Evolutionary conservation across 1,140 invertebrate genomes (phyloP).

Genomic region (Bombus confusus): DNA sequence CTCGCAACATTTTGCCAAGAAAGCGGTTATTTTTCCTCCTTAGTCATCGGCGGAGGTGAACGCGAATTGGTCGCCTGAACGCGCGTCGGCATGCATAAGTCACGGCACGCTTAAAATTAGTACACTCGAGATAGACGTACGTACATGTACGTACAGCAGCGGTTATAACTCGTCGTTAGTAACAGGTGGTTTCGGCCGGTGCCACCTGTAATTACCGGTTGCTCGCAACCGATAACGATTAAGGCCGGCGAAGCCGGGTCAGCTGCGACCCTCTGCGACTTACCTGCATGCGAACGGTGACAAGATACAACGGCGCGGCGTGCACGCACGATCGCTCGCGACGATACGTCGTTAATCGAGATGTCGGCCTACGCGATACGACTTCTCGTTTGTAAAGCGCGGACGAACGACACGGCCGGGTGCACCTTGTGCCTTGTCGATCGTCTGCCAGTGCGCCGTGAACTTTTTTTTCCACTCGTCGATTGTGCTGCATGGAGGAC

Average conservation of each 20-base stretch:
- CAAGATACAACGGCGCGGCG: slow-evolving; percentile 4
- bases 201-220: slow-evolving; percentile 67
- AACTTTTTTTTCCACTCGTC: neutral
- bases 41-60: neutral
- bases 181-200: slow-evolving; percentile 64
- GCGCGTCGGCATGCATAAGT: too few species aligned
- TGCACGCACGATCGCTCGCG: slow-evolving; percentile 32
- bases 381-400: slow-evolving; percentile 1
- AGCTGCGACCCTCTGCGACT: slow-evolving; percentile 42
- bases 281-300: slow-evolving; percentile 40
- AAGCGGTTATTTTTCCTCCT: slow-evolving; percentile 4
- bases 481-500: neutral
- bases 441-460: neutral
- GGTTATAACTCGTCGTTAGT: slow-evolving; percentile 55
- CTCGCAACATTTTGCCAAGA: neutral
- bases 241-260: slow-evolving; percentile 41
- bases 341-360: slow-evolving; percentile 39
- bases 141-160: slow-evolving; percentile 7
- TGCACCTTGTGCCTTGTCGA: neutral
- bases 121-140: too few species aligned
- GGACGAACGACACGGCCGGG: neutral
- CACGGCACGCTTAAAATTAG: too few species aligned
- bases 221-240: slow-evolving; percentile 58
- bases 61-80: too few species aligned
- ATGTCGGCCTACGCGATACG: slow-evolving; percentile 24